Percentiles rank a stretch among this genome's conserved stretches.
phyloP scores from a whole-genome alignment of 2,888 invertebrate genomes.

The Eucera pruinosa region DNA sequence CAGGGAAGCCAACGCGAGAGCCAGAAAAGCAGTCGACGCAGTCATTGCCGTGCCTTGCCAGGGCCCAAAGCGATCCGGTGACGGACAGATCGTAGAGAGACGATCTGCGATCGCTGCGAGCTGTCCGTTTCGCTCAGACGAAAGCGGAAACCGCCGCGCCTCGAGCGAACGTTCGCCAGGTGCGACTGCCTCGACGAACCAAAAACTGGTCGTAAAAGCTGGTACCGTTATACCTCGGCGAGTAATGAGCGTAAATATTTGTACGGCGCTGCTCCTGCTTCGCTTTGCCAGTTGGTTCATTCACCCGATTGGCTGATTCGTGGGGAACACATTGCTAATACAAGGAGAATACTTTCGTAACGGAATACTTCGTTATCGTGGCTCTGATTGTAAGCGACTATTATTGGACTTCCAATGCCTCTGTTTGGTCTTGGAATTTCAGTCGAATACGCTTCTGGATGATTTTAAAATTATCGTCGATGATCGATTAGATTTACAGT shows the following conservation, averaged over 20 bases:
- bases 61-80: slow-evolving; percentile 24
- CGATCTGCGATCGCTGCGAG: slow-evolving; percentile 36
- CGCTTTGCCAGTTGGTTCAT: slow-evolving; percentile 9
- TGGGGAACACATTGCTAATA: slow-evolving; percentile 6
- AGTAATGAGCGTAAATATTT: slow-evolving; percentile 31
- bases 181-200: neutral
- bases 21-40: slow-evolving; percentile 31
- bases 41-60: slow-evolving; percentile 20
- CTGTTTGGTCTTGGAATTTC: slow-evolving; percentile 16
- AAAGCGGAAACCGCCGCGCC: slow-evolving; percentile 29
- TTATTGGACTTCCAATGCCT: neutral
- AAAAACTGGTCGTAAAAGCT: slow-evolving; percentile 10
- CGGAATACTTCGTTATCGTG: slow-evolving; percentile 33
- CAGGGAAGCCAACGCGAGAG: slow-evolving; percentile 40
- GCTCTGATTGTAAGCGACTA: neutral
- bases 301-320: slow-evolving; percentile 2
- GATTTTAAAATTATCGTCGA: slow-evolving; percentile 19
- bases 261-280: neutral
- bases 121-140: slow-evolving; percentile 26
- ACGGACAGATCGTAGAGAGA: slow-evolving; percentile 6
- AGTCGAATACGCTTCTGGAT: neutral
- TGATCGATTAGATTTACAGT: too few relatives aligned
- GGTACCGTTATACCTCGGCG: slow-evolving; percentile 14
- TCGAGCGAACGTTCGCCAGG: slow-evolving; percentile 28
- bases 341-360: slow-evolving; percentile 14